Base-by-base conservation (phyloP, 2,888 invertebrate genomes). In the Leptopilina drosophilae region DNA sequence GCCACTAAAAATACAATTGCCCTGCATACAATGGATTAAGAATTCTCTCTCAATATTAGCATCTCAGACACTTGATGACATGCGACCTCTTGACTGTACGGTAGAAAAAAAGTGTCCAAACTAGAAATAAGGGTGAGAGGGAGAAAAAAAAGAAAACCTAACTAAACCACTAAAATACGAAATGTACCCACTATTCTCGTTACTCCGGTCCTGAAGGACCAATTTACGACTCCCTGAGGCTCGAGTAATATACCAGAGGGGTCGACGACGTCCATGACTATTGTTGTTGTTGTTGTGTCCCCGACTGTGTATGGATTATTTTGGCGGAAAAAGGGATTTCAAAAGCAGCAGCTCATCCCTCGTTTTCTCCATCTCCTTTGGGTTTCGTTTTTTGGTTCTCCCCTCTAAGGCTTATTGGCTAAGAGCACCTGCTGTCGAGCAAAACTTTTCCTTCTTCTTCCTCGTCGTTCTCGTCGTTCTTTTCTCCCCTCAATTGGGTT, bases 141-240 rank as follows among this genome's bases (percentile, higher is more conserved):
- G 75, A 76, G 82, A 69, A 80, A 56, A 33, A 33, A 26, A 69
- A 80, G 33, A 33, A 33, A 26, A 73, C 56, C 73, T 33, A 56
- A 73, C 73, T 33, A 73, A 73, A 73, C 73, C 73, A 73, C 73
- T 73, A 73, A 73, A 73, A 33, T 15, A 26, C 14, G 26, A 53
- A 53, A 73, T n/a, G 20, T 49, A 26, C 62, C 69, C 75, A 42
- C 3, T 8, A 42, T 42, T 42, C 15, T 62, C n/a, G 20, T 65
- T 69, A 77, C 78, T 83, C 78, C 42, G 75, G 83, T 86, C 85
- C 86, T 85, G 87, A 86, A 87, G 87, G 87, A 88, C 88, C 89
- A 90, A 90, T 90, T 90, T 89, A 88, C 89, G 87, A 87, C 86
- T 87, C 89, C 88, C 88, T 84, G 85, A 87, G 88, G 85, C 85